Percentiles rank a stretch among this genome's conserved stretches.
Evolutionary conservation across 2,888 invertebrate species (phyloP).

Genomic region (Erebia epiphron): DNA sequence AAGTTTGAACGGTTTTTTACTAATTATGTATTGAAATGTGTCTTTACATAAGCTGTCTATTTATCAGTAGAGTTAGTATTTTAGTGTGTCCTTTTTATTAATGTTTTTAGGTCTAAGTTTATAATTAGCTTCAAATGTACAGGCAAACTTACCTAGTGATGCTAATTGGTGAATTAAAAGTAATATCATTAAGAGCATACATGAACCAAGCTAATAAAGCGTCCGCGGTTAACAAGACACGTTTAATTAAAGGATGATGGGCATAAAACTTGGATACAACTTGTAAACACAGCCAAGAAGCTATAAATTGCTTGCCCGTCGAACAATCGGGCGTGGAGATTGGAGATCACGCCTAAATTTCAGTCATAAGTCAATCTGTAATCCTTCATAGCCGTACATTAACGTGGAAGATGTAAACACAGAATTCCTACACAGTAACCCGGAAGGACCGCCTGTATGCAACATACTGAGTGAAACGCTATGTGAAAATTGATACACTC

Average conservation of each 20-base stretch:
- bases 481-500: conserved; percentile 53
- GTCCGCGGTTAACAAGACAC: conserved; percentile 41
- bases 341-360: conserved; percentile 45
- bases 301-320: conserved; percentile 57
- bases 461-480: conserved; percentile 66
- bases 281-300: conserved; percentile 72
- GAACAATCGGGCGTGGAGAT: conserved; percentile 50
- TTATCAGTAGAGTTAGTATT: background rate
- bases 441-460: conserved; percentile 65
- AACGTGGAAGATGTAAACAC: conserved; percentile 49
- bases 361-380: conserved; percentile 49
- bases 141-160: conserved; percentile 29
- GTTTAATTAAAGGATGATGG: conserved; percentile 62
- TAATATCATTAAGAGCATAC: conserved; percentile 25
- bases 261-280: conserved; percentile 72
- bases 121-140: background rate
- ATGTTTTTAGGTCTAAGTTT: background rate
- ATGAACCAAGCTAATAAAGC: conserved; percentile 27
- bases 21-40: background rate
- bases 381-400: conserved; percentile 32
- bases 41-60: background rate
- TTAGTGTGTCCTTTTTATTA: background rate
- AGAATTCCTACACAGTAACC: conserved; percentile 61
- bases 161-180: background rate
- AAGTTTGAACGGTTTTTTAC: background rate